Percentiles rank a stretch among this genome's conserved stretches.
phyloP scores from a whole-genome alignment of 2,888 invertebrate species.

The Watsonalla cultraria region DNA sequence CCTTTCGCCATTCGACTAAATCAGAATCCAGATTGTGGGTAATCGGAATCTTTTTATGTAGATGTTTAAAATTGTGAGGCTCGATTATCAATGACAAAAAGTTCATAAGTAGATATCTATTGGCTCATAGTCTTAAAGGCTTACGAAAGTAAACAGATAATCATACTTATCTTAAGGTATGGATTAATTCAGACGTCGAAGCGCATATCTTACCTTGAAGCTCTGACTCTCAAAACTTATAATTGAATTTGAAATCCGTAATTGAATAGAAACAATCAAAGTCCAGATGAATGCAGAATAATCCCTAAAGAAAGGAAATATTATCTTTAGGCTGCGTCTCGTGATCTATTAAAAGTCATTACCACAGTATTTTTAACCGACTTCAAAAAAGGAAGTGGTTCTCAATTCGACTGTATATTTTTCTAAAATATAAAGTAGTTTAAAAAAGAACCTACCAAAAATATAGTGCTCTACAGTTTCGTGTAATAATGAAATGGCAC shows the following conservation, averaged over 20 bases:
- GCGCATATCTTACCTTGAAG: conserved; percentile 43
- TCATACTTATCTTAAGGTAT: conserved; percentile 34
- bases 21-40: conserved; percentile 26
- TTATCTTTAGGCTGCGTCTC: not conserved
- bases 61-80: too few species aligned
- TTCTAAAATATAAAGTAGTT: too few species aligned
- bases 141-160: conserved; percentile 20
- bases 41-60: conserved; percentile 13
- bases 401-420: too few species aligned
- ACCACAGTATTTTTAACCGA: not conserved
- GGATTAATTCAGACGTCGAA: conserved; percentile 46
- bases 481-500: too few species aligned
- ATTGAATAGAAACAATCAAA: conserved; percentile 61
- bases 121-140: not conserved
- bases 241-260: conserved; percentile 59
- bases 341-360: not conserved
- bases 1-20: conserved; percentile 19
- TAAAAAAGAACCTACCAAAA: too few species aligned
- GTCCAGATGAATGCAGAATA: conserved; percentile 47
- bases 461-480: too few species aligned
- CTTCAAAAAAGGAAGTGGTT: too few species aligned
- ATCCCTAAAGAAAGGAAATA: conserved; percentile 6
- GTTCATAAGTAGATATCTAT: not conserved
- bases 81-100: too few species aligned
- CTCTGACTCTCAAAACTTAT: conserved; percentile 53